A percentile compares a stretch with the other conserved stretches of the same genome.
These are phyloP conservation scores for Cygnus atratus DNA, from an alignment of 2,113 vertebrate genomes.

Conservation along the genomic window DNA sequence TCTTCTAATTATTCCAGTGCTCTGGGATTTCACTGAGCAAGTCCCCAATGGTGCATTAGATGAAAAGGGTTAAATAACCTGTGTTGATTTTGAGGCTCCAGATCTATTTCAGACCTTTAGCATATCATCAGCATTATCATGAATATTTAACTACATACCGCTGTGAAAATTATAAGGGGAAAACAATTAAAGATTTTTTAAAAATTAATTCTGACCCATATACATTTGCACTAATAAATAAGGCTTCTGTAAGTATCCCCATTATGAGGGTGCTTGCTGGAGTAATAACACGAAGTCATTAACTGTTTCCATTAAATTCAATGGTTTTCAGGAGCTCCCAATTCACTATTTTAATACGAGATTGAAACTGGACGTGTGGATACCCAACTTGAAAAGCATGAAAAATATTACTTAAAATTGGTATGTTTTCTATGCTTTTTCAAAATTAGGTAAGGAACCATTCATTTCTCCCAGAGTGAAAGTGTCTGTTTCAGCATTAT, in stretches of 20 bases:
- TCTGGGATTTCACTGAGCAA: slow-evolving; percentile 69
- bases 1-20: slow-evolving; percentile 80
- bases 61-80: slow-evolving; percentile 82
- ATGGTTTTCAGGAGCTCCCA: slow-evolving; percentile 67
- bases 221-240: slow-evolving; percentile 83
- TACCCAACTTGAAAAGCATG: background rate
- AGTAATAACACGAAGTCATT: slow-evolving; percentile 73
- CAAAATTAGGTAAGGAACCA: background rate
- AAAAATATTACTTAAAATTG: background rate
- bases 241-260: slow-evolving; percentile 74
- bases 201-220: slow-evolving; percentile 84
- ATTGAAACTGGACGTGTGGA: slow-evolving; percentile 24
- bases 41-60: slow-evolving; percentile 72
- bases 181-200: slow-evolving; percentile 81
- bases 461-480: background rate
- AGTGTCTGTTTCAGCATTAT: background rate
- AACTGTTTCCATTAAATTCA: slow-evolving; percentile 74
- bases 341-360: slow-evolving; percentile 65
- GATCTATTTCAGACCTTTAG: slow-evolving; percentile 74
- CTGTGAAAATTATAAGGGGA: slow-evolving; percentile 80
- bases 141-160: slow-evolving; percentile 80
- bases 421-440: background rate
- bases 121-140: slow-evolving; percentile 77
- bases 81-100: slow-evolving; percentile 74
- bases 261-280: slow-evolving; percentile 66